Evolutionary conservation across 2,113 vertebrate genomes (phyloP), one percentile per base, ranked within the genome.

Genomic region (Petaurus breviceps): DNA sequence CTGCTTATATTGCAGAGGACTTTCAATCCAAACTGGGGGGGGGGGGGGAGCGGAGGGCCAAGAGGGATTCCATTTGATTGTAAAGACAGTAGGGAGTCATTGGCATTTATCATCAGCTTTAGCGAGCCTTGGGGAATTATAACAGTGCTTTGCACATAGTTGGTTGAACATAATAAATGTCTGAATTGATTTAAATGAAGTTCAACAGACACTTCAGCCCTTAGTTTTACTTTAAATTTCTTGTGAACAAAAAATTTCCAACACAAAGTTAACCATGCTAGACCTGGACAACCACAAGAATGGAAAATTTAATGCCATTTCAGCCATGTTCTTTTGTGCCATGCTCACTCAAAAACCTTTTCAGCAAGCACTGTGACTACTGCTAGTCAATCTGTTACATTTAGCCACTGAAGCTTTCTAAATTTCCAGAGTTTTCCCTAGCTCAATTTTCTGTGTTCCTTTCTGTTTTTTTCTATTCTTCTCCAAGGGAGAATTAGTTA

Each of bases 381-480:
- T 95, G 19, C 2, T 51, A 94, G 52, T 54, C 9, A 51, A 26
- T 53, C 26, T 95, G 91, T 84, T 84, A 91, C 50, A 92, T 19
- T 46, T 92, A 37, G 47, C 43, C 90, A 94, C n/a, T 89, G 92
- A 93, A 37, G 77, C 50, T 96, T 95, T 96, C 91, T 49, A 55
- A 96, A 95, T 92, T 90, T 23, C 90, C 37, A 93, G 26, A 77
- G 22, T 3, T 95, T 91, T 52, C 37, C 14, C 9, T 89, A 96
- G 31, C 52, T 91, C 95, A 90, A 68, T 77, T 94, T 95, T 57
- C 7, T 84, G 16, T 43, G n/a, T 84, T 68, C 16, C 68, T 84
- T 43, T 43, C n/a, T 84, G 19, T 90, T 55, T 49, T 49, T 68
- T 91, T 95, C 43, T 93, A 46, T 90, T 95, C 52, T 11, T 91